Evolutionary conservation across 1,140 invertebrate species (phyloP).

Genomic region (Rhopalosiphum maidis): DNA sequence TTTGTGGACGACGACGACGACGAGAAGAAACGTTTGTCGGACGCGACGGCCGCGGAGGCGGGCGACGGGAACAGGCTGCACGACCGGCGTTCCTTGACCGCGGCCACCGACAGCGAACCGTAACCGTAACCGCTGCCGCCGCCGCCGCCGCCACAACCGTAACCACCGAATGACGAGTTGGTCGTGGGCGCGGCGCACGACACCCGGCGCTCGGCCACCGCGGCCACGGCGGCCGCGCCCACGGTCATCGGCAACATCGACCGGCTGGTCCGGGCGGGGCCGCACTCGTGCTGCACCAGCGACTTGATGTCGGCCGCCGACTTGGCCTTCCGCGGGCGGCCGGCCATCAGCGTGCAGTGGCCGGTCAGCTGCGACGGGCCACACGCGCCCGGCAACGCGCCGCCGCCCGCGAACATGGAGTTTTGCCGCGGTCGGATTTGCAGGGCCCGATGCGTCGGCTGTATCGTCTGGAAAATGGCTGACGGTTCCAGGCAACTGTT

Average conservation of each 20-base stretch:
- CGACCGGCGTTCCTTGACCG: slow-evolving; percentile 59
- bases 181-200: slow-evolving; percentile 47
- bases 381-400: slow-evolving; percentile 66
- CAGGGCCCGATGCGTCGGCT: slow-evolving; percentile 62
- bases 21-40: slow-evolving; percentile 29
- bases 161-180: slow-evolving; percentile 43
- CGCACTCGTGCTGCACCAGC: slow-evolving; percentile 69
- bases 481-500: slow-evolving; percentile 67
- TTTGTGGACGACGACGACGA: slow-evolving; percentile 59
- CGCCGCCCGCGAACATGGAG: slow-evolving; percentile 82
- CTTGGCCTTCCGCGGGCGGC: slow-evolving; percentile 74
- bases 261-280: slow-evolving; percentile 58
- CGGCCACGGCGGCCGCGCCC: slow-evolving; percentile 18
- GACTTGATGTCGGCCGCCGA: slow-evolving; percentile 85
- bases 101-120: slow-evolving; percentile 17
- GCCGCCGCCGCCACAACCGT: slow-evolving; percentile 21
- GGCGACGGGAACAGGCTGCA: slow-evolving; percentile 59
- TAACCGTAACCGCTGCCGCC: neutral
- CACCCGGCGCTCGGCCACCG: slow-evolving; percentile 42
- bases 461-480: slow-evolving; percentile 63
- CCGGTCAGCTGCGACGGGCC: slow-evolving; percentile 12
- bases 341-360: slow-evolving; percentile 57
- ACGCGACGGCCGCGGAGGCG: neutral
- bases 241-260: slow-evolving; percentile 58
- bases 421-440: slow-evolving; percentile 71